Base-by-base conservation (phyloP, 2,797 vertebrate species). In the Phyllotis vaccarum region DNA sequence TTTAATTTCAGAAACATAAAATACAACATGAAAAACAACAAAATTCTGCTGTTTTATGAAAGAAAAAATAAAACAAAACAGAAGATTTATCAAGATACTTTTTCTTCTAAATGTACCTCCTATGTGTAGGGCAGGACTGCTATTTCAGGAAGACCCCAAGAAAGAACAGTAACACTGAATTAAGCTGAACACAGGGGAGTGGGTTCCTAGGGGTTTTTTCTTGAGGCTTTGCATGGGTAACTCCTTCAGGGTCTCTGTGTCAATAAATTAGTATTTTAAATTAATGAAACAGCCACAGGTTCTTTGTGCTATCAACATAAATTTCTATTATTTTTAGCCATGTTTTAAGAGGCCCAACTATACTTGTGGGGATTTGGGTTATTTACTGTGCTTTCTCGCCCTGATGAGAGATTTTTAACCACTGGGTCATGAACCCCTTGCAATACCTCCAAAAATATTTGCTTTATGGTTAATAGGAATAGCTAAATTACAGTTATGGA, bases 1-100 rank as follows among this genome's bases (percentile, higher is more conserved):
- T 79, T 78, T 96, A 86, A 92, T 96, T 96, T 97, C 93, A 92
- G 64, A 81, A 81, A 74, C 21, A 54, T 54, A 40, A 95, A 85
- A 86, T 85, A 34, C 6, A 96, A 95, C 89, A 56, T 66, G 43
- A 90, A 97, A 80, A 95, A 27, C n/a, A 90, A 75, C 0, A 49
- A 87, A 83, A 90, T n/a, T 0, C 29, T 81, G 17, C 5, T 78
- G 27, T 70, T n/a, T 80, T 6, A 64, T 1, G 29, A 24, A 13
- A 11, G 52, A 49, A 10, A 78, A 10, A 75, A 52, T 24, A 82
- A 60, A 79, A 5, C 37, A 43, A 43, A 68, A 58, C 79, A n/a
- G 60, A 29, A 31, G 0, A 9, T 85, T 58, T 88, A 31, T 82
- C 68, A 22, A 86, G 11, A 54, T 56, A 5, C 40, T 68, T 10